Percentiles rank a stretch among this genome's conserved stretches.
These are phyloP conservation scores for Sus scrofa DNA, from an alignment of 2,113 vertebrate species.

Conservation along the genomic window T2T-Sscrofa CM000819.6:73829501-73830000, in stretches of 20 bases:
- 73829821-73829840: background rate
- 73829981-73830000: background rate
- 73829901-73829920: background rate
- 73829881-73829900: background rate
- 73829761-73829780: background rate
- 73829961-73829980: background rate
- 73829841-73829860: background rate
- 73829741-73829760: background rate
- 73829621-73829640: background rate
- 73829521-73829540: no score
- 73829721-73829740: background rate
- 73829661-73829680: background rate
- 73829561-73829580: background rate
- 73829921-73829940: background rate
- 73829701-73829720: accelerated
- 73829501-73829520: no score
- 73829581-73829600: conserved; percentile 3
- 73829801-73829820: background rate
- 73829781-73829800: background rate
- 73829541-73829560: background rate
- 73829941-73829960: background rate
- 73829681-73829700: background rate
- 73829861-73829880: background rate
- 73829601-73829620: background rate
- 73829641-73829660: background rate